These are phyloP conservation scores for Pseudorhiza aurosa DNA, from an alignment of 30 jellyfish, hydroid and myxozoan species.

Conservation along the genomic window DNA sequence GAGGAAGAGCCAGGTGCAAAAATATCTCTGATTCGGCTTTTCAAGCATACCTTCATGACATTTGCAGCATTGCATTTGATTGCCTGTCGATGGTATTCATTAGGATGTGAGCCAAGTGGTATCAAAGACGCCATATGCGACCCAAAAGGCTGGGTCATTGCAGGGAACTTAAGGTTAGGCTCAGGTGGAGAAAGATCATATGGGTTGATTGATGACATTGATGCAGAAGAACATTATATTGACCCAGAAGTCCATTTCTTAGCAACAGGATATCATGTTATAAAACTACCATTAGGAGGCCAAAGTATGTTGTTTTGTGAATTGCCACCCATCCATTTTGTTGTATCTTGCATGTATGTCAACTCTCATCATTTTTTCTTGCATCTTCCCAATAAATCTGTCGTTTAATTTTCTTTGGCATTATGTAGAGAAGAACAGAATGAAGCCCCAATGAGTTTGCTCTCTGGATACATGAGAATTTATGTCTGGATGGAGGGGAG, in stretches of 20 bases:
- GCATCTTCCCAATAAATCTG: too few species aligned
- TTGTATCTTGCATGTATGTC: too few species aligned
- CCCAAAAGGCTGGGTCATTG: background rate
- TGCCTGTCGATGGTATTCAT: conserved; percentile 25
- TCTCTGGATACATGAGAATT: too few species aligned
- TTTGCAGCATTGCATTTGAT: conserved; percentile 4
- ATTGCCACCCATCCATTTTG: too few species aligned
- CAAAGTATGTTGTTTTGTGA: background rate
- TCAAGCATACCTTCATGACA: conserved; percentile 10
- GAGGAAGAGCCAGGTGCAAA: conserved; percentile 28
- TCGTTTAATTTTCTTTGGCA: too few species aligned
- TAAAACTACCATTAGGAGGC: background rate
- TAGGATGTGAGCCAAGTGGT: conserved; percentile 15
- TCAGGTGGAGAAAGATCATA: background rate
- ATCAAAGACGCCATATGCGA: background rate
- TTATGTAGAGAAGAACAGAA: too few species aligned
- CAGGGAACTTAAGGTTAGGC: background rate
- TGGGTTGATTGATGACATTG: background rate
- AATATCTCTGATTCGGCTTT: background rate
- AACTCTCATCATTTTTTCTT: too few species aligned
- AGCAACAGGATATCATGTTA: background rate
- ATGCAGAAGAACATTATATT: background rate
- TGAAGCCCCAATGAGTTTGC: too few species aligned
- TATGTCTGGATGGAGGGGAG: too few species aligned
- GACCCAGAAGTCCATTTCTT: background rate